Percentiles rank a stretch among this genome's conserved stretches.
Conservation (phyloP, 35 echinoderm and acorn worm species). For the Acanthaster planci region DNA sequence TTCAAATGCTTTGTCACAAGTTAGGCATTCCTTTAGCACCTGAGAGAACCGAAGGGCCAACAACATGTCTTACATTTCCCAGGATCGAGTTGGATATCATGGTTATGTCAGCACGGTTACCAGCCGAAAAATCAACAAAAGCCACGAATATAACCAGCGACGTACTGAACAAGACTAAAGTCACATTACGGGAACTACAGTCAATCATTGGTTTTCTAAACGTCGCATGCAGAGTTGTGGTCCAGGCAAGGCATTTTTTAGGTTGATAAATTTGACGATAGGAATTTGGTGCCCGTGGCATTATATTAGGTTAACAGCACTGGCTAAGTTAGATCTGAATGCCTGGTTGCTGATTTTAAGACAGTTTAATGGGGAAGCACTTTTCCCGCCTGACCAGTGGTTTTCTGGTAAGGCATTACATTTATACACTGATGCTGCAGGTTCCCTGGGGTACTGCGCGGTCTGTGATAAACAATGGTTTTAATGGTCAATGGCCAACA, state of each 20-base stretch:
- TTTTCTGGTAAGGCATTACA: neutral
- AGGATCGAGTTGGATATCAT: constrained; percentile 41
- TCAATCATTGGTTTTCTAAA: constrained; percentile 29
- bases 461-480: too few species aligned
- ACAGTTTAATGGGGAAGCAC: constrained; percentile 26
- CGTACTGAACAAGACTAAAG: neutral
- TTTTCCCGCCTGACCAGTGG: neutral
- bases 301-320: neutral
- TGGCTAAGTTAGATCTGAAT: neutral
- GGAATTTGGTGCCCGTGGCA: neutral
- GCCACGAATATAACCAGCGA: neutral
- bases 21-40: neutral
- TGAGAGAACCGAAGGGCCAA: constrained; percentile 46
- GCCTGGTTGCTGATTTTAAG: constrained; percentile 25
- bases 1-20: neutral
- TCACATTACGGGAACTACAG: neutral
- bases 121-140: constrained; percentile 30
- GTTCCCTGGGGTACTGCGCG: constrained; percentile 1
- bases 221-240: constrained; percentile 30
- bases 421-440: constrained; percentile 41
- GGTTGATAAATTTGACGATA: constrained; percentile 31
- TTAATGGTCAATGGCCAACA: too few species aligned
- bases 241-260: constrained; percentile 27
- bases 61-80: neutral
- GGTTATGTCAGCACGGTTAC: constrained; percentile 23